Base-by-base conservation (phyloP, 2,888 invertebrate species). In the Amaurobius ferox region DNA sequence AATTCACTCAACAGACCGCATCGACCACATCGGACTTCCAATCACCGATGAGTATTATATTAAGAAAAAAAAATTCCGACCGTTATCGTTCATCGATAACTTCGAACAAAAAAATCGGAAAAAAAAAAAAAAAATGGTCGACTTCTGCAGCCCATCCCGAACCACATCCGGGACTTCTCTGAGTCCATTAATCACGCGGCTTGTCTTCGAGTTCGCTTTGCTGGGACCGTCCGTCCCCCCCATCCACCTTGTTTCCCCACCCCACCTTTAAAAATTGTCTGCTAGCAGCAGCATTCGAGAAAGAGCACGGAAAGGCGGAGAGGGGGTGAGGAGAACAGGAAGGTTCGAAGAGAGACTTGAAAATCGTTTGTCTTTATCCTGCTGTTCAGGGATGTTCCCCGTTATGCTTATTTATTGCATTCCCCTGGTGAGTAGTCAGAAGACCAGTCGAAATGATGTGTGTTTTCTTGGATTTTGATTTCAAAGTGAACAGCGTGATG, bases 161-260 rank as follows among this genome's bases (percentile, higher is more conserved):
- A 68, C 68, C 68, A 68, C 68, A 68, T 68, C 68, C 68, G 68
- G 68, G 68, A 68, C 40, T 28, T 30, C 68, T 28, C 16, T 16
- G 68, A 32, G 35, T 35, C 40, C 40, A 68, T 68, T 68, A 68
- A 68, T 68, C 68, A 68, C 39, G n/a, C 28, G 19, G 40, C 68
- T 40, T 68, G 68, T 68, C 68, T 35, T 40, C 68, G 35, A 68
- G 23, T 40, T 40, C 40, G 40, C 68, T 40, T 68, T 40, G 32
- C 23, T 23, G 6, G n/a, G 32, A 16, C 9, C 68, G 40, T 16
- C 28, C 40, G 28, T 26, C 40, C 68, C 40, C n/a, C 19, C 28
- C 9, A 16, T 23, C 23, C 32, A 7, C 16, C 66, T 5, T 16
- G n/a, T 32, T 30, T n/a, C 32, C n/a, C 29, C 35, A 19, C 7